These are phyloP conservation scores for Pongo abelii DNA, from an alignment of 2,113 vertebrate genomes.

Conservation along the genomic window DNA sequence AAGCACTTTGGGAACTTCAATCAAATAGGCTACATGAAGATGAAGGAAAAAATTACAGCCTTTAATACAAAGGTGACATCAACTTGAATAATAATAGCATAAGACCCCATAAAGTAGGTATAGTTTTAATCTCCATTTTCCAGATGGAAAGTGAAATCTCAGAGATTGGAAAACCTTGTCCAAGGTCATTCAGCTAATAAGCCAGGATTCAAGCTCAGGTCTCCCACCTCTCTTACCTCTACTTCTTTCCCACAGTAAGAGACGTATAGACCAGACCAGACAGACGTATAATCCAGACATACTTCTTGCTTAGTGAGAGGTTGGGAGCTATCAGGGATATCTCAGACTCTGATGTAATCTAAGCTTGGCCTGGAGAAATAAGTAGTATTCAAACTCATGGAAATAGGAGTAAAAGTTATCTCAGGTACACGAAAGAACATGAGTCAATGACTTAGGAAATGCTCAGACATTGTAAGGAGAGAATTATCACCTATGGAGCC, in stretches of 20 bases:
- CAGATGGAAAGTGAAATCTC: neutral
- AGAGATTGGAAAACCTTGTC: neutral
- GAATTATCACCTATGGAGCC: neutral
- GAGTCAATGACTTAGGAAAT: neutral
- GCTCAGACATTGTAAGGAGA: neutral
- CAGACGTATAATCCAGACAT: neutral
- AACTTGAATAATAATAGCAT: neutral
- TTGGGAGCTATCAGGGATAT: neutral
- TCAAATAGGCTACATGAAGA: neutral
- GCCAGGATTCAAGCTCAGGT: neutral
- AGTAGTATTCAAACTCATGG: neutral
- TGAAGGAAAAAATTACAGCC: neutral
- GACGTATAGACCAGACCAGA: neutral
- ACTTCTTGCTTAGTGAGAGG: neutral
- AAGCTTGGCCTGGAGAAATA: neutral
- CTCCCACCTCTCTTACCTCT: neutral
- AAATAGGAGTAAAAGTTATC: neutral
- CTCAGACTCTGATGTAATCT: neutral
- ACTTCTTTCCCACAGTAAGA: neutral
- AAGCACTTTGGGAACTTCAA: neutral
- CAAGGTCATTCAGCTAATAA: neutral
- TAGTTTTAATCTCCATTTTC: neutral
- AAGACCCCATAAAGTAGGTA: neutral
- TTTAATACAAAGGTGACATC: neutral
- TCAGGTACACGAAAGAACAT: neutral